Evolutionary conservation across 2,888 invertebrate species (phyloP), one percentile per base, ranked within the genome.

Genomic region (Xylophagus ater): DNA sequence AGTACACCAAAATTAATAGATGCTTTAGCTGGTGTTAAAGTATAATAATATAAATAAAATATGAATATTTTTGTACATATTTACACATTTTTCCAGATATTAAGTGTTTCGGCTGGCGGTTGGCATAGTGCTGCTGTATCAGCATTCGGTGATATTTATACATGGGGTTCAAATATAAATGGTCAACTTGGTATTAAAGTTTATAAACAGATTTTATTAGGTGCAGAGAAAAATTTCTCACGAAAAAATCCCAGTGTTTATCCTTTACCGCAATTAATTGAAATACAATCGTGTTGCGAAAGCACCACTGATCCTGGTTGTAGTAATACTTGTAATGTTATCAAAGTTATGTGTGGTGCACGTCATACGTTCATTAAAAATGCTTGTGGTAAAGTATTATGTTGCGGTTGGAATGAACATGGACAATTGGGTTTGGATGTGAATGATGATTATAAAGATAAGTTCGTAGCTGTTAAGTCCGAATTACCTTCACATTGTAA

Each of bases 111-210:
- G 32, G 79, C 84, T 25, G 87, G 86, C 6, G 88, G 87, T 8
- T 93, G 90, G 90, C 90, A 92, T 60, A 81, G 79, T 37, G 72
- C 80, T 35, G 87, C 81, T 8, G 58, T 89, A 6, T 86, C 85
- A 49, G 71, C 74, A 52, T 73, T 71, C 59, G 89, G 88, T 10
- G 90, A 90, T 58, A 55, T 90, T 0, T 93, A 90, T 57, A 71
- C 74, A 3, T 93, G 93, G 92, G 93, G 93, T 6, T 89, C 85
- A 81, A 93, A 93, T 64, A 78, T 81, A 45, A 75, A 74, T 53
- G 90, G 92, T 0, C 89, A 93, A 60, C 64, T 93, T 12, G 92
- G 92, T 6, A 60, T 82, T 20, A 59, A 62, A 21, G 54, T 58
- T 6, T 57, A 66, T 43, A 65, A 66, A 42, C 56, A 55, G 19